Evolutionary conservation across 1,140 invertebrate species (phyloP).

Genomic region (Mycetomoellerius zeteki): DNA sequence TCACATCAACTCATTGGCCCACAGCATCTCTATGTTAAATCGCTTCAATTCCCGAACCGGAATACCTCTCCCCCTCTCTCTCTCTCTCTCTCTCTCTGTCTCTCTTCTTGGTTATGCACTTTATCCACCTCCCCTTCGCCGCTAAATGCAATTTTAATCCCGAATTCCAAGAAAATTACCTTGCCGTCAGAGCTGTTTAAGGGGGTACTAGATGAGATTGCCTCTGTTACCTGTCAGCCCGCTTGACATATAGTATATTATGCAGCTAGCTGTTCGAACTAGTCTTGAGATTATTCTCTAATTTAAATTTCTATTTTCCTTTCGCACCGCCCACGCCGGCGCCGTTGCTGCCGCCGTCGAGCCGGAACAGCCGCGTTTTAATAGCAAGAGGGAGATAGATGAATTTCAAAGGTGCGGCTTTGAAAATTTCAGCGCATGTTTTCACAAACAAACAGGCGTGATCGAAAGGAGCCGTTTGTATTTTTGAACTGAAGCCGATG

Average conservation of each 20-base stretch:
- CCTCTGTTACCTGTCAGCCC: constrained; percentile 83
- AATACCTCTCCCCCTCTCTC: constrained; percentile 1
- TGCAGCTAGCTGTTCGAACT: constrained; percentile 73
- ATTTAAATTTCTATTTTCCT: constrained; percentile 69
- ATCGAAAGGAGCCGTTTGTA: constrained; percentile 25
- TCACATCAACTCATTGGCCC: constrained; percentile 70
- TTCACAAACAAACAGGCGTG: constrained; percentile 31
- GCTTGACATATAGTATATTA: constrained; percentile 80
- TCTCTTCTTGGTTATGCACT: constrained; percentile 71
- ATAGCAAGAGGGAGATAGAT: neutral
- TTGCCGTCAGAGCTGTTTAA: constrained; percentile 85
- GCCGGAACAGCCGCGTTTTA: constrained; percentile 21
- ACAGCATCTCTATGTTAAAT: constrained; percentile 71
- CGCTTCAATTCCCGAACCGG: constrained; percentile 54
- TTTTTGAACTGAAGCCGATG: constrained; percentile 31
- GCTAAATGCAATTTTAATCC: constrained; percentile 86
- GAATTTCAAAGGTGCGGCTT: constrained; percentile 17
- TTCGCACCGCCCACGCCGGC: constrained; percentile 20
- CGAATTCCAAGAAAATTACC: constrained; percentile 87
- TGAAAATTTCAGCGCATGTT: constrained; percentile 3
- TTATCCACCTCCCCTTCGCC: constrained; percentile 77
- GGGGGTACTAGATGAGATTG: constrained; percentile 85
- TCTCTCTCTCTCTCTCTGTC: constrained; percentile 12
- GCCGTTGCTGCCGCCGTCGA: neutral
- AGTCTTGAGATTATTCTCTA: constrained; percentile 73